Evolutionary conservation across 2,888 invertebrate species (phyloP).

Genomic region (Epistrophe grossulariae): DNA sequence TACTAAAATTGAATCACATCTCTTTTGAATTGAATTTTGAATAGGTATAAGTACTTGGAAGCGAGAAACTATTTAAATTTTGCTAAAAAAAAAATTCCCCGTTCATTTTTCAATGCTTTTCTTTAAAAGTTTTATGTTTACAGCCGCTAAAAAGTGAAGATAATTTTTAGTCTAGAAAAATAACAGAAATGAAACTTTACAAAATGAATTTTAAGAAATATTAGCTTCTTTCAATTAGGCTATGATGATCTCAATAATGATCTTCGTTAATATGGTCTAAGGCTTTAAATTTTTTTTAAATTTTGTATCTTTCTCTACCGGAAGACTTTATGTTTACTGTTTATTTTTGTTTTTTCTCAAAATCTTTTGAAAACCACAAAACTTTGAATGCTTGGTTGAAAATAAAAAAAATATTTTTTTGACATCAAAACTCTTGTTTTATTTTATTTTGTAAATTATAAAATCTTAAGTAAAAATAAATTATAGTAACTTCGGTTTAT

Average conservation of each 20-base stretch:
- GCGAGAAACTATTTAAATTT: no score
- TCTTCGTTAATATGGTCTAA: slow-evolving; percentile 69
- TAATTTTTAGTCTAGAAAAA: no score
- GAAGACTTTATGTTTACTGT: slow-evolving; percentile 56
- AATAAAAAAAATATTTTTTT: background rate
- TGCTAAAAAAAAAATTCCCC: no score
- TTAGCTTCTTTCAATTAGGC: background rate
- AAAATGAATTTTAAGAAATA: background rate
- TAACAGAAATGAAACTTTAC: no score
- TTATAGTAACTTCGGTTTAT: slow-evolving; percentile 16
- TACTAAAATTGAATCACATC: no score
- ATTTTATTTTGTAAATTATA: slow-evolving; percentile 21
- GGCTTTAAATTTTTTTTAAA: slow-evolving; percentile 53
- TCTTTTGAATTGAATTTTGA: no score
- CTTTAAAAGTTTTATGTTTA: no score
- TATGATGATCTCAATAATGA: slow-evolving; percentile 51
- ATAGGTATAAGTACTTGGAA: no score
- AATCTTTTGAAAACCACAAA: slow-evolving; percentile 28
- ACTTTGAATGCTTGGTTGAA: slow-evolving; percentile 21
- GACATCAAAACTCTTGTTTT: background rate
- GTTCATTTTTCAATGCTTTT: no score
- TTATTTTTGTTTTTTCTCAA: background rate
- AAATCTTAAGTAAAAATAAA: slow-evolving; percentile 34
- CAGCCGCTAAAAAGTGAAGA: no score
- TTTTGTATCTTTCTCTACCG: slow-evolving; percentile 51